Evolutionary conservation across 2,797 vertebrate species (phyloP).

Genomic region (Clangula hyemalis): DNA sequence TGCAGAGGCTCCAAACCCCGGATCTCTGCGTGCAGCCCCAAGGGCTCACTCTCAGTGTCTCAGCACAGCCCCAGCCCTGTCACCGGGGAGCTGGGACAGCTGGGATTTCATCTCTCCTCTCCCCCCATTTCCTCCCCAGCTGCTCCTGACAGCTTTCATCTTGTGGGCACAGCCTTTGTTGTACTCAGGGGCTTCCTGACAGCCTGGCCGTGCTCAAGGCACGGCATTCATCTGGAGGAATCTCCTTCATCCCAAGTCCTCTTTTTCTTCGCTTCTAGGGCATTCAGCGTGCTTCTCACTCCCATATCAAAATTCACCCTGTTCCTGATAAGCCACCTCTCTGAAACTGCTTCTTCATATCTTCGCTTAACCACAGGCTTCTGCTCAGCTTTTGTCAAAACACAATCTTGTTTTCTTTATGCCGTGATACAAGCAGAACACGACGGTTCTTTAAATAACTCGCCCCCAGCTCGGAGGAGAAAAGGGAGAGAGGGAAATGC

Average conservation of each 20-base stretch:
- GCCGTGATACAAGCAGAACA: background rate
- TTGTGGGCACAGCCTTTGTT: background rate
- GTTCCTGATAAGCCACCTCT: background rate
- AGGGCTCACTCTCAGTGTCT: background rate
- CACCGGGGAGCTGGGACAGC: background rate
- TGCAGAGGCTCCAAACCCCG: background rate
- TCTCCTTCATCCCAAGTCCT: background rate
- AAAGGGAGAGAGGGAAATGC: background rate
- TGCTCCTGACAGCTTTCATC: background rate
- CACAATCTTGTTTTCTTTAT: background rate
- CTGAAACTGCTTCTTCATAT: background rate
- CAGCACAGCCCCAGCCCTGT: background rate
- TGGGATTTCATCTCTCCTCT: background rate
- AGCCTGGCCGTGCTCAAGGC: background rate
- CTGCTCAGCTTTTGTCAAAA: background rate
- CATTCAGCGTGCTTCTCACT: background rate
- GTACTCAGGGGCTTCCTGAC: background rate
- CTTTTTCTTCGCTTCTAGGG: background rate
- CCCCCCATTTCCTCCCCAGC: background rate
- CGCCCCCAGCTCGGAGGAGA: background rate
- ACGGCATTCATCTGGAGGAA: background rate
- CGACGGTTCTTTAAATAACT: background rate
- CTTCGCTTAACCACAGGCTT: background rate
- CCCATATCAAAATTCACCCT: accelerated
- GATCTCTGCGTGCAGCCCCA: background rate